Conservation (phyloP, 2,113 vertebrate species). For the Australoheros scitulus region DNA sequence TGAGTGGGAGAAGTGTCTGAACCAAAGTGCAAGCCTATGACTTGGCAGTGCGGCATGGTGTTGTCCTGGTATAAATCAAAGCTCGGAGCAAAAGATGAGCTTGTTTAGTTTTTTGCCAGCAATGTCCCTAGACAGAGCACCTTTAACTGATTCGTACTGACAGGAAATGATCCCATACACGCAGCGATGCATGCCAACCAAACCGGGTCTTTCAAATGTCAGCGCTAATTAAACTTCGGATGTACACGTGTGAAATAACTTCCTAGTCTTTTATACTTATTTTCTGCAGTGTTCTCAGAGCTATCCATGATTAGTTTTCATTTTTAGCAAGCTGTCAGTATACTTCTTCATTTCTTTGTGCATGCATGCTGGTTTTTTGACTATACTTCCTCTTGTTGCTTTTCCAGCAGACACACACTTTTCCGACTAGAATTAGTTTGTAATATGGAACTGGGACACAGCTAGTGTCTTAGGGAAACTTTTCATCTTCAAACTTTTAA, state of each 20-base stretch:
- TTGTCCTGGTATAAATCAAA: neutral
- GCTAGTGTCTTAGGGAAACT: neutral
- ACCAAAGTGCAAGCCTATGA: neutral
- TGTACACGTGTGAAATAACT: neutral
- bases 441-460: neutral
- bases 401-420: neutral
- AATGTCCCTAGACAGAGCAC: neutral
- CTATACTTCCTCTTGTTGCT: neutral
- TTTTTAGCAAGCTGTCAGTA: neutral
- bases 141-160: neutral
- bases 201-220: slow-evolving; percentile 1
- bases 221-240: slow-evolving; percentile 9
- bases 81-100: neutral
- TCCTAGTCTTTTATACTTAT: neutral
- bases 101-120: neutral
- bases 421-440: neutral
- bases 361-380: neutral
- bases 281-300: neutral
- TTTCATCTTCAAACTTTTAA: neutral
- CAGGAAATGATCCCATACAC: neutral
- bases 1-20: neutral
- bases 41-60: neutral
- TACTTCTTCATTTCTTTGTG: neutral
- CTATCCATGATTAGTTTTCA: neutral
- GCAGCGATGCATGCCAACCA: neutral